Base-by-base conservation (phyloP, 2,888 invertebrate genomes). In the Aporophyla lueneburgensis region DNA sequence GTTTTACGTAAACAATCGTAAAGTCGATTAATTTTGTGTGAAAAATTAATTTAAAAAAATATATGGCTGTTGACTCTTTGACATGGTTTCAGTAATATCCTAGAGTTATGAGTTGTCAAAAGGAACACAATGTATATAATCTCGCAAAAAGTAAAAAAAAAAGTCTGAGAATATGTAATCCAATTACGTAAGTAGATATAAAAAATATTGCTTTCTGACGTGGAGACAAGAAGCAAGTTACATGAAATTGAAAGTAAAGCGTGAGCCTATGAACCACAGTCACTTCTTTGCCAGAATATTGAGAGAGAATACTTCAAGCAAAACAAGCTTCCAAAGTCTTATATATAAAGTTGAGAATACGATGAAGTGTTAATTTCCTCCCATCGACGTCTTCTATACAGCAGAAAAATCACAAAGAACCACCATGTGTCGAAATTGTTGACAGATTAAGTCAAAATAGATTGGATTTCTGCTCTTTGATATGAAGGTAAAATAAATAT, bases 391-490 rank as follows among this genome's bases (percentile, higher is more conserved):
- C 14, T 81, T 81, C 33, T 71, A 58, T 71, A 71, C 46, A 73
- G 14, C 33, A 73, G 63, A 58, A 71, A n/a, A 77, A 72, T 81
- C 74, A 77, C 56, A 76, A 74, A 76, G 58, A 46, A 67, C 24
- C 21, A 24, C 21, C 27, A 59, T 63, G 69, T 33, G 78, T 82
- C 71, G 43, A 76, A 81, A 59, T 70, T 51, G 61, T 74, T 86
- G 86, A 78, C 71, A 65, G 78, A 82, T 72, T 78, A 71, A 70
- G 54, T 66, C 76, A 54, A 74, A 76, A 70, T 61, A 76, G 63
- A 84, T 76, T 80, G 71, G 53, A 71, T 71, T 75, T 80, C 66
- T 79, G 51, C 16, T 73, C 58, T 61, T 71, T 63, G 56, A 63
- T 61, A 72, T 71, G 71, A 40, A 63, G 67, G 63, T 19, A 81